Evolutionary conservation across 2,113 vertebrate species (phyloP), one percentile per base, ranked within the genome.

Genomic region (Ophiodon elongatus): DNA sequence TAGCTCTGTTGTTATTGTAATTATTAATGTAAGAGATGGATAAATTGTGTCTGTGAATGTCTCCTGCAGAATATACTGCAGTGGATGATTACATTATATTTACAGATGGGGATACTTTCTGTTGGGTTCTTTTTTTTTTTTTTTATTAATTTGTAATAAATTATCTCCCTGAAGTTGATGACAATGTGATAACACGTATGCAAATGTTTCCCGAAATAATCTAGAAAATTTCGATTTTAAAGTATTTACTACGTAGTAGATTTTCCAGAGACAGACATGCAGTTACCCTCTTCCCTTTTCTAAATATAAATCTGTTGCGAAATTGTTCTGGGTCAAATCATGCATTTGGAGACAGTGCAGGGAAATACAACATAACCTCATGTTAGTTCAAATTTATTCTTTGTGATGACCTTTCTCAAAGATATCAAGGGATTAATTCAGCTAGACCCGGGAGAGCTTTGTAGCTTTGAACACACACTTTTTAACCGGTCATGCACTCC

Each of bases 291-390:
- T 93, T 94, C 90, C 88, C 31, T 73, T 92, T 92, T 92, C 88
- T 91, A 90, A 92, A 88, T 90, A 83, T 89, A 89, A 4, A 45
- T 31, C 56, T 75, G 67, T 93, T 92, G 83, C 82, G 56, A 89
- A 92, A 91, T 70, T 4, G 41, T 54, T n/a, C 23, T 71, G 29
- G 77, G 54, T 74, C 70, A 75, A 31, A 14, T 29, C 27, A 11
- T 66, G 56, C 8, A 23, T 31, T 72, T 68, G 37, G 39, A 64
- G 39, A 74, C 41, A 50, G 45, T 43, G 6, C 31, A 25, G 39
- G 7, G 2, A 13, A 66, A 39, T 15, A 39, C 41, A 70, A 37
- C 23, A n/a, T 50, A 62, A 54, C n/a, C 13, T 17, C 19, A 1
- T 56, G 14, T n/a, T 8, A 19, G 5, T 11, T 60, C 0, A 50